These are phyloP conservation scores for Indri indri DNA, from an alignment of 2,113 vertebrate genomes.

Conservation along the genomic window DNA sequence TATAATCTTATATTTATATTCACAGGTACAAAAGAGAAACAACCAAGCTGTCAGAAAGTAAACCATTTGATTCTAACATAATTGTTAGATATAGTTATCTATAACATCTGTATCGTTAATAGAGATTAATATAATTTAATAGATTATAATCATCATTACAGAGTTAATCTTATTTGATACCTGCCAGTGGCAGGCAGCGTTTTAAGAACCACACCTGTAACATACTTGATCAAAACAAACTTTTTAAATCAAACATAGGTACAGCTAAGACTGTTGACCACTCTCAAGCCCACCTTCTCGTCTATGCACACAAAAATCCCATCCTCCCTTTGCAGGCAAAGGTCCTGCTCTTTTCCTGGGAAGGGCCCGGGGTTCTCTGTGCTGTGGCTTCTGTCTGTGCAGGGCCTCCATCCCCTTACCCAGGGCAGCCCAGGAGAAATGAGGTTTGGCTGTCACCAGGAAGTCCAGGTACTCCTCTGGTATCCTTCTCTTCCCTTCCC, in stretches of 20 bases:
- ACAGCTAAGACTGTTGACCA: background rate
- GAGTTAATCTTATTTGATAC: background rate
- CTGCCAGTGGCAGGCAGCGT: background rate
- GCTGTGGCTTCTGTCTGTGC: background rate
- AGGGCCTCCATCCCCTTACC: background rate
- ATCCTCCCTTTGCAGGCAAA: background rate
- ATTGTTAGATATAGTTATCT: background rate
- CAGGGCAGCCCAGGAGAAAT: background rate
- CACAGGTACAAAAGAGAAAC: background rate
- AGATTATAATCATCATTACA: background rate
- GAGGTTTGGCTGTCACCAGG: background rate
- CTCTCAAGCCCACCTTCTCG: background rate
- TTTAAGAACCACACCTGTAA: background rate
- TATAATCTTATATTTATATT: background rate
- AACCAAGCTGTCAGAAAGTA: background rate
- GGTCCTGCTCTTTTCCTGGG: background rate
- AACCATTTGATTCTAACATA: background rate
- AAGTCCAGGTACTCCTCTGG: background rate
- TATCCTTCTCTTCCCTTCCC: background rate
- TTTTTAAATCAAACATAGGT: background rate
- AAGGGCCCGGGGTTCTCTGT: background rate
- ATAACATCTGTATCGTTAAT: background rate
- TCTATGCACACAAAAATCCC: background rate
- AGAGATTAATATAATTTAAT: background rate
- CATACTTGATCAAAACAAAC: background rate